Evolutionary conservation across 2,113 vertebrate genomes (phyloP).

Genomic region (Scomber scombrus): DNA sequence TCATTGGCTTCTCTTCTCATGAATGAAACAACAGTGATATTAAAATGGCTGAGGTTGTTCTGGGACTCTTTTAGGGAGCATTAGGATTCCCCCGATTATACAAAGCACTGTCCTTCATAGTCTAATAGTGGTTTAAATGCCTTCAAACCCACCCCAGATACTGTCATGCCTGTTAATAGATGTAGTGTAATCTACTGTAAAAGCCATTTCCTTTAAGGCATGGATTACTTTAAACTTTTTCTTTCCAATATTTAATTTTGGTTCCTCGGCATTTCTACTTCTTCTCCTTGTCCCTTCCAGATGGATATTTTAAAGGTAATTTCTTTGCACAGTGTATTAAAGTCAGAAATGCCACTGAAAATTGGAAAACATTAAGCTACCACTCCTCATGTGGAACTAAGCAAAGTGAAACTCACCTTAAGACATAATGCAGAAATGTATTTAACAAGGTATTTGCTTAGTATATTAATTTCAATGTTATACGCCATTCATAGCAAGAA

Average conservation of each 20-base stretch:
- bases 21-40: constrained; percentile 57
- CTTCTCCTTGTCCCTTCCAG: constrained; percentile 8
- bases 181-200: constrained; percentile 69
- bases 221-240: constrained; percentile 44
- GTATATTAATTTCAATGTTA: background rate
- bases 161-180: constrained; percentile 70
- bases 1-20: constrained; percentile 47
- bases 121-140: constrained; percentile 77
- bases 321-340: constrained; percentile 23
- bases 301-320: constrained; percentile 20
- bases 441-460: background rate
- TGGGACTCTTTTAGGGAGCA: constrained; percentile 65
- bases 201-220: constrained; percentile 62
- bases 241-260: constrained; percentile 33
- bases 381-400: background rate
- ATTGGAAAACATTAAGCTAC: constrained; percentile 21
- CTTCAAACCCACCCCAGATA: constrained; percentile 67
- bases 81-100: constrained; percentile 73
- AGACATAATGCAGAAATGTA: background rate
- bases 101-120: constrained; percentile 75
- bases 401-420: background rate
- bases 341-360: constrained; percentile 27
- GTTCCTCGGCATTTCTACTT: constrained; percentile 55
- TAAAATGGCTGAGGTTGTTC: constrained; percentile 46
- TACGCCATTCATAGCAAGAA: background rate